A percentile compares a stretch with the other conserved stretches of the same genome.
Conservation (phyloP, 2,113 vertebrate species). For the Solea solea region DNA sequence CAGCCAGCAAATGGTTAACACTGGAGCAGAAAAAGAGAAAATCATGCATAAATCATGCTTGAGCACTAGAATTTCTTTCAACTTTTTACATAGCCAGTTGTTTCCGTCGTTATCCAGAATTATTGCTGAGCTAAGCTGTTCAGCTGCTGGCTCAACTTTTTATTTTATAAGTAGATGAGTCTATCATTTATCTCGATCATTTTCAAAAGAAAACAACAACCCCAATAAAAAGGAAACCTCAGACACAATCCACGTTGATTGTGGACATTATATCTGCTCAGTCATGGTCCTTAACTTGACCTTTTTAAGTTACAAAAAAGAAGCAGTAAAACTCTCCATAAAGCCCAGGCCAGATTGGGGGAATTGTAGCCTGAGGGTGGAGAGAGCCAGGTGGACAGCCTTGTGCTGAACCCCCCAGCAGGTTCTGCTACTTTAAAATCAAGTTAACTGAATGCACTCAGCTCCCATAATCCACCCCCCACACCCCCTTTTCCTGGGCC, state of each 20-base stretch:
- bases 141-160: neutral
- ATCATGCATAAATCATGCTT: too few species aligned
- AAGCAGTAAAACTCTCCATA: slow-evolving; percentile 51
- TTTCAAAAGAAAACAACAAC: neutral
- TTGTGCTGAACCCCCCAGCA: slow-evolving; percentile 34
- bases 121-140: slow-evolving; percentile 7
- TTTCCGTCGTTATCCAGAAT: neutral
- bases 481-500: slow-evolving; percentile 42
- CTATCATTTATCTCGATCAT: too few species aligned
- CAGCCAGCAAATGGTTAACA: neutral
- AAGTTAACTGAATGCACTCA: slow-evolving; percentile 48
- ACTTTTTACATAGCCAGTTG: neutral
- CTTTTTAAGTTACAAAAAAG: slow-evolving; percentile 34
- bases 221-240: neutral
- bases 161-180: too few species aligned
- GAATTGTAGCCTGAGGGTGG: slow-evolving; percentile 52
- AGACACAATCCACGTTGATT: slow-evolving; percentile 8
- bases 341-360: slow-evolving; percentile 32
- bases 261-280: slow-evolving; percentile 27
- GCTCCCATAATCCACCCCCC: slow-evolving; percentile 52
- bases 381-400: slow-evolving; percentile 66
- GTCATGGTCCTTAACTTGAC: slow-evolving; percentile 58
- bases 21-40: too few species aligned
- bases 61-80: neutral
- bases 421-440: slow-evolving; percentile 50